These are phyloP conservation scores for Luscinia megarhynchos DNA, from an alignment of 2,797 vertebrate genomes.

Conservation along the genomic window DNA sequence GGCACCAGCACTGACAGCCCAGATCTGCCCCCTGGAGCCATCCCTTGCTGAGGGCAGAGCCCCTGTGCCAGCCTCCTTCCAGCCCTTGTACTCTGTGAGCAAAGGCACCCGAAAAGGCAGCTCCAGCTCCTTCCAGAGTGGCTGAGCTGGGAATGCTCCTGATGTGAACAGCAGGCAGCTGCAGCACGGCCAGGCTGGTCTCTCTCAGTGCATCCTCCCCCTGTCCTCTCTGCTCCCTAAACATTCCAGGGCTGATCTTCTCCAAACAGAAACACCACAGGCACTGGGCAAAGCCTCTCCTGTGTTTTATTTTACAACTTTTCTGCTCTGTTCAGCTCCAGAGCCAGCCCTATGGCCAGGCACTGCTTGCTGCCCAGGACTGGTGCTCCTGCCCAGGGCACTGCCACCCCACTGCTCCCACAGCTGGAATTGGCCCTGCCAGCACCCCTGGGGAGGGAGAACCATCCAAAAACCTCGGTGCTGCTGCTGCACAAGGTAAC, in stretches of 20 bases:
- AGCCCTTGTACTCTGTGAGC: background rate
- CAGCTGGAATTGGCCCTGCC: background rate
- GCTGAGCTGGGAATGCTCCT: fast-evolving
- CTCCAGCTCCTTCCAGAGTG: background rate
- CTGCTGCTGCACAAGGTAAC: background rate
- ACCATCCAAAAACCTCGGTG: fast-evolving
- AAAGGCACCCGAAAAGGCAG: background rate
- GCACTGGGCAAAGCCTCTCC: background rate
- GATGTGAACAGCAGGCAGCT: background rate
- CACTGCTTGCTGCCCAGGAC: fast-evolving
- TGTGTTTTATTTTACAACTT: background rate
- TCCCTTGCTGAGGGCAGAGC: background rate
- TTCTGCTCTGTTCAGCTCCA: background rate
- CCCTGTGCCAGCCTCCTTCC: background rate
- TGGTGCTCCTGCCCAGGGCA: background rate
- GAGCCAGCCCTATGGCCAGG: fast-evolving
- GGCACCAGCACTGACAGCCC: background rate
- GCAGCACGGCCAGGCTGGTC: fast-evolving
- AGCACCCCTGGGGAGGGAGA: background rate
- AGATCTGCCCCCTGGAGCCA: background rate
- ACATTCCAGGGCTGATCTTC: background rate
- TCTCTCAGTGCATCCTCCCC: background rate
- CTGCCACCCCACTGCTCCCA: fast-evolving
- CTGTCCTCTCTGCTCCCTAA: background rate
- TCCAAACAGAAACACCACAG: background rate